phyloP scores from a whole-genome alignment of 2,888 invertebrate genomes.

The Zeuzera pyrina region DNA sequence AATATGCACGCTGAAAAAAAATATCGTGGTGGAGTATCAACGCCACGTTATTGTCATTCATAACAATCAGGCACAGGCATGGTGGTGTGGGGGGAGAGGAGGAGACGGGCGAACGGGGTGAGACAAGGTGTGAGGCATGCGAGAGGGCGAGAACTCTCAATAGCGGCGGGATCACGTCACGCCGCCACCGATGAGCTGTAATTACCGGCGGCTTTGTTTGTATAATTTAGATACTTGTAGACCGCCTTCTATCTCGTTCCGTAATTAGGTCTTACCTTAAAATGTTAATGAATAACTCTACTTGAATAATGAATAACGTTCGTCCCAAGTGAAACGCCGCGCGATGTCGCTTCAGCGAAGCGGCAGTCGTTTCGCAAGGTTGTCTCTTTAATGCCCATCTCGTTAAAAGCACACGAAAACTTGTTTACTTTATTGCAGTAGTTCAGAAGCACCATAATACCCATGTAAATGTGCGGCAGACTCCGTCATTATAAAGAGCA shows the following conservation, averaged over 20 bases:
- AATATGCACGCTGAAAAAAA: slow-evolving; percentile 57
- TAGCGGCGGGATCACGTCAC: slow-evolving; percentile 47
- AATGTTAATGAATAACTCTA: too few species aligned
- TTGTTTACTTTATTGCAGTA: too few species aligned
- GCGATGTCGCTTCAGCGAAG: too few species aligned
- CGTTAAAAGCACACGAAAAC: too few species aligned
- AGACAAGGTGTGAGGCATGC: slow-evolving; percentile 16
- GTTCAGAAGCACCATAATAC: too few species aligned
- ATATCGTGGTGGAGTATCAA: slow-evolving; percentile 53
- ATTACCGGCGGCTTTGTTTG: slow-evolving; percentile 28
- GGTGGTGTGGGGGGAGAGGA: slow-evolving; percentile 16
- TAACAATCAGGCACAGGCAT: slow-evolving; percentile 33
- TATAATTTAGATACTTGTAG: slow-evolving; percentile 35
- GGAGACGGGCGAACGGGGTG: slow-evolving; percentile 18
- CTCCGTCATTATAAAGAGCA: too few species aligned
- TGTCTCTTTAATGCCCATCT: too few species aligned
- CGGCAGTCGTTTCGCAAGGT: too few species aligned
- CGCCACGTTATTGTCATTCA: slow-evolving; percentile 68
- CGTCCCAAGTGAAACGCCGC: too few species aligned
- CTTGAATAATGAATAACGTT: too few species aligned
- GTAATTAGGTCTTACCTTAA: background rate
- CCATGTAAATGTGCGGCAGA: too few species aligned
- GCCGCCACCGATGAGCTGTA: slow-evolving; percentile 22
- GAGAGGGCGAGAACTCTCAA: slow-evolving; percentile 32
- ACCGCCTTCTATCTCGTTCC: background rate